Evolutionary conservation across 2,113 vertebrate genomes (phyloP).

Genomic region (Psilopogon haemacephalus): DNA sequence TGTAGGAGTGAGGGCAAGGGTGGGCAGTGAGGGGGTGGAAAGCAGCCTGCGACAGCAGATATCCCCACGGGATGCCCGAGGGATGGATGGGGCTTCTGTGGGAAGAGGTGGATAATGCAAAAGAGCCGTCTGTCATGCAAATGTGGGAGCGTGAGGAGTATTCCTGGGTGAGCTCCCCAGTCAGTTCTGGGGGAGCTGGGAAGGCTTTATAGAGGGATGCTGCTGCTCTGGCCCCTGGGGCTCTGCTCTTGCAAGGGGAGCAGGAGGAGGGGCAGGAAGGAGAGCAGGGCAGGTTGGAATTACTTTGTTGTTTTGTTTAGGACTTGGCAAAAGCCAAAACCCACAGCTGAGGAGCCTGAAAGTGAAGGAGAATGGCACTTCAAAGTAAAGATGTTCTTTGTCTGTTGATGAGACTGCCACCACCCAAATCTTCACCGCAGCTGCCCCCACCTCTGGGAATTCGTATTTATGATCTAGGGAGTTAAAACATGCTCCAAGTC

Average conservation of each 20-base stretch:
- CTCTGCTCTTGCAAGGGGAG: background rate
- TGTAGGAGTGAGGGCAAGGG: background rate
- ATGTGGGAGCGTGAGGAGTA: background rate
- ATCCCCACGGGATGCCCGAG: background rate
- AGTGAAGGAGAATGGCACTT: background rate
- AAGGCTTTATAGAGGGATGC: background rate
- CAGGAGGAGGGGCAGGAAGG: background rate
- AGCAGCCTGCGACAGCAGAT: background rate
- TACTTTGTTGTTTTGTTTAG: background rate
- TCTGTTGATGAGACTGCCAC: background rate
- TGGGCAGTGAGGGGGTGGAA: background rate
- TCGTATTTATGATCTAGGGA: background rate
- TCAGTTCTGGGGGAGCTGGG: background rate
- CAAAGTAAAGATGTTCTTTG: background rate
- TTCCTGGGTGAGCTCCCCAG: background rate
- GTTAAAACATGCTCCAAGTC: background rate
- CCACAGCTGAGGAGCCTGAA: background rate
- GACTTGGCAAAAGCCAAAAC: background rate
- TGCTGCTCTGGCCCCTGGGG: background rate
- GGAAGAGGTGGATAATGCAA: background rate
- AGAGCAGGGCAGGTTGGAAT: background rate
- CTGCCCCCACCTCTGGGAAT: background rate
- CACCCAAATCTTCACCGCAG: background rate
- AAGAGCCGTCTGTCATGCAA: constrained; percentile 18
- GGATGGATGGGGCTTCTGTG: background rate